Conservation (phyloP, 2,797 vertebrate genomes). For the Xyrichtys novacula region DNA sequence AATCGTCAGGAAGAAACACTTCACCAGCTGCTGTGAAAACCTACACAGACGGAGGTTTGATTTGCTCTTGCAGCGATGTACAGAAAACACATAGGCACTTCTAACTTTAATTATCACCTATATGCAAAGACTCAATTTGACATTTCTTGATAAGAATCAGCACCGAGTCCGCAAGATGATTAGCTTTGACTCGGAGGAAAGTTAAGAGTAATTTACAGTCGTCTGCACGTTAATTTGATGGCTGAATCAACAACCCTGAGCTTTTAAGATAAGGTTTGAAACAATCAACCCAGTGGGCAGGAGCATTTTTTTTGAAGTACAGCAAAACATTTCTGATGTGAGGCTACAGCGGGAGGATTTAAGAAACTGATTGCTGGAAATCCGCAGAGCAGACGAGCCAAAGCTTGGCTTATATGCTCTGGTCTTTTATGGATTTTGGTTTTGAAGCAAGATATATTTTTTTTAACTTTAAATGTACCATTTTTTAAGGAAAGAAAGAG, state of each 20-base stretch:
- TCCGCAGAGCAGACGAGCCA: constrained; percentile 41
- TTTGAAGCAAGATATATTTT: constrained; percentile 19
- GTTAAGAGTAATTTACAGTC: constrained; percentile 26
- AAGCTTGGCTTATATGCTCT: constrained; percentile 45
- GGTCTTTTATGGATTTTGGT: constrained; percentile 54
- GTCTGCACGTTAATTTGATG: constrained; percentile 47
- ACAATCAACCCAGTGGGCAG: constrained; percentile 53
- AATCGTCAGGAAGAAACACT: constrained; percentile 25
- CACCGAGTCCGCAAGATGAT: constrained; percentile 26
- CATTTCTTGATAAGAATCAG: constrained; percentile 28
- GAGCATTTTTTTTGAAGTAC: constrained; percentile 44
- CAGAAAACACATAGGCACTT: not conserved
- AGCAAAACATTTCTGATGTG: constrained; percentile 46
- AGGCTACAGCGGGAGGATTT: constrained; percentile 47
- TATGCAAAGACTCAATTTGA: not conserved
- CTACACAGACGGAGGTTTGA: constrained; percentile 16
- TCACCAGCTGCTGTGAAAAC: constrained; percentile 30
- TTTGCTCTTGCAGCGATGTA: constrained; percentile 30
- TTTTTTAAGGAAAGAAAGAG: constrained; percentile 12
- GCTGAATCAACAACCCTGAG: constrained; percentile 58
- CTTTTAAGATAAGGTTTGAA: constrained; percentile 62
- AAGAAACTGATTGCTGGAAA: constrained; percentile 62
- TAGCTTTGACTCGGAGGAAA: constrained; percentile 21
- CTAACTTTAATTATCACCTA: constrained; percentile 21
- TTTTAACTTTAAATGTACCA: constrained; percentile 18